Base-by-base conservation (phyloP, 2,888 invertebrate genomes). In the Tetragonisca angustula region DNA sequence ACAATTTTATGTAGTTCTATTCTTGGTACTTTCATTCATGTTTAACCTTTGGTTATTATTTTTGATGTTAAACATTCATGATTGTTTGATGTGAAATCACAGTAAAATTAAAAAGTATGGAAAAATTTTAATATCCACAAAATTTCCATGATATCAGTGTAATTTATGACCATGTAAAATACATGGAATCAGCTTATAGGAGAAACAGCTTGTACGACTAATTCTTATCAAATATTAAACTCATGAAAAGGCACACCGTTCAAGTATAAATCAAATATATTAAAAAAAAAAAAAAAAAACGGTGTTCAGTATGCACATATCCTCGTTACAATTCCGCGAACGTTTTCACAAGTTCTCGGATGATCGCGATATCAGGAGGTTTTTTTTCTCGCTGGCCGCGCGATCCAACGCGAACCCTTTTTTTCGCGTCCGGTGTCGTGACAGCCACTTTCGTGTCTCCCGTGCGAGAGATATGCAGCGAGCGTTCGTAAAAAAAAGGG, bases 371-470 rank as follows among this genome's bases (percentile, higher is more conserved):
- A 72, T 19, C 17, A 43, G 49, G 21, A 67, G 19, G 59, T 27
- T 19, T 4, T 43, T 5, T 43, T 9, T 43, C 43, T 43, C 43
- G 43, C 43, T 43, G 36, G 52, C 71, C 24, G 54, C n/a, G 11
- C 65, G 27, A 56, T 56, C 24, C 54, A 6, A 2, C 5, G 24
- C 21, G 50, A 67, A 56, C 54, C n/a, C 36, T 11, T 21, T 27
- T 50, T 81, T 69, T 69, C 32, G 19, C n/a, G 56, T 74, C 74
- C 56, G 69, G 67, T 84, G 70, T 84, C 88, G 87, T 80, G 83
- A 83, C 83, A 68, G 67, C 76, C 78, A 83, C 78, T 90, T 89
- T 87, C 81, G 59, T 87, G 82, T 68, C 83, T 72, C 69, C 72
- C 71, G 68, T 77, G 79, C 76, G 65, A 68, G 76, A 65, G 76